These are phyloP conservation scores for Embiotoca jacksoni DNA, from an alignment of 2,113 vertebrate species.

Conservation along the genomic window DNA sequence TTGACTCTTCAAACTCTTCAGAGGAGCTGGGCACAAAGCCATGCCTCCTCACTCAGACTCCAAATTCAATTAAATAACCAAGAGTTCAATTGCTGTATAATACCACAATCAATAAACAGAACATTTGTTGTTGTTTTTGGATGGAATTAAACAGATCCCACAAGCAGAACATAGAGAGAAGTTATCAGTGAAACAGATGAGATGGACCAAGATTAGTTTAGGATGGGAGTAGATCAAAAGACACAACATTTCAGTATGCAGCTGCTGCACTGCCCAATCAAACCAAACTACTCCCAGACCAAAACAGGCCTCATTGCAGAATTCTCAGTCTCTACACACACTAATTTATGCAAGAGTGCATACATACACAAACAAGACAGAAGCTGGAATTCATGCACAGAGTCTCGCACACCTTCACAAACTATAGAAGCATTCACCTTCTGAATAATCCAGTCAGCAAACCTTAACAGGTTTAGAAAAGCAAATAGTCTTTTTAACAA, in stretches of 20 bases:
- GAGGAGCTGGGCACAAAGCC: constrained; percentile 51
- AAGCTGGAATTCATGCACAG: constrained; percentile 12
- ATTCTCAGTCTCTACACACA: constrained; percentile 29
- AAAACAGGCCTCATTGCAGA: constrained; percentile 47
- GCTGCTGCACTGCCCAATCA: constrained; percentile 54
- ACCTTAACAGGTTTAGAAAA: constrained; percentile 67
- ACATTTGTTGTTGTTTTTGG: constrained; percentile 47
- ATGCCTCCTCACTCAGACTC: constrained; percentile 42
- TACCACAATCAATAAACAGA: constrained; percentile 60
- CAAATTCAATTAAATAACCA: constrained; percentile 71
- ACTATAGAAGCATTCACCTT: constrained; percentile 35
- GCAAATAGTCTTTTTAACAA: constrained; percentile 63
- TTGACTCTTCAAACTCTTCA: constrained; percentile 60
- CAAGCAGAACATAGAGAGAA: constrained; percentile 31
- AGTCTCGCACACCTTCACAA: constrained; percentile 34
- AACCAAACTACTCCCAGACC: constrained; percentile 46
- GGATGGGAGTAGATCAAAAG: constrained; percentile 51
- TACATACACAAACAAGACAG: constrained; percentile 42
- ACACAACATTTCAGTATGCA: constrained; percentile 38
- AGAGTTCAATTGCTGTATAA: constrained; percentile 56
- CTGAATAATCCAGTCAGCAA: constrained; percentile 64
- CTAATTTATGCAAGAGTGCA: constrained; percentile 24
- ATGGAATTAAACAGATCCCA: constrained; percentile 57
- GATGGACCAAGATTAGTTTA: constrained; percentile 42
- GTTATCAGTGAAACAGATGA: constrained; percentile 44